Percentiles rank a stretch among this genome's conserved stretches.
Evolutionary conservation across 2,888 invertebrate species (phyloP).

Genomic region (Esperia sulphurella): DNA sequence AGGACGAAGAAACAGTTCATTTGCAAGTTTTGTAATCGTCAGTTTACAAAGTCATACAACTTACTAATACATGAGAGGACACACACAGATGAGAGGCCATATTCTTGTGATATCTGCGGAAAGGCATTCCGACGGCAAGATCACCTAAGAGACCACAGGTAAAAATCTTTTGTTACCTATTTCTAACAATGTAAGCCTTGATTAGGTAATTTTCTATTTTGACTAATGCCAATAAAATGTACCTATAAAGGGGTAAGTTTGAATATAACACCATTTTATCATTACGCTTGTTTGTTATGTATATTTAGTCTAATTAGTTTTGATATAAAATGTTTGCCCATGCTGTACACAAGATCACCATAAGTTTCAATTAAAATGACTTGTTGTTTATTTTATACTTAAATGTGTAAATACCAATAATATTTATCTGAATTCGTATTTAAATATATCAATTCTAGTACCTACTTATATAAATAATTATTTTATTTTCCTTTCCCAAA

Average conservation of each 20-base stretch:
- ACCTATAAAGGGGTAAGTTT: too few relatives aligned
- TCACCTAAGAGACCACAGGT: constrained; percentile 96
- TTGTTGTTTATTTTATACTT: too few relatives aligned
- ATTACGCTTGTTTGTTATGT: too few relatives aligned
- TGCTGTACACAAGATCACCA: too few relatives aligned
- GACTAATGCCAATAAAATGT: background rate
- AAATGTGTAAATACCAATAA: too few relatives aligned
- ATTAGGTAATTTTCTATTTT: constrained; percentile 7
- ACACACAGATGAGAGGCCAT: constrained; percentile 98
- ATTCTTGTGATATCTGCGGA: constrained; percentile 98
- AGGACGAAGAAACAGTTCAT: constrained; percentile 98
- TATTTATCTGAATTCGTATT: too few relatives aligned
- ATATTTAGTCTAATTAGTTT: too few relatives aligned
- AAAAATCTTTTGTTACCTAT: constrained; percentile 30
- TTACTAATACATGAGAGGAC: constrained; percentile 98
- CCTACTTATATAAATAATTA: constrained; percentile 17
- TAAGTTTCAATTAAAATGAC: too few relatives aligned
- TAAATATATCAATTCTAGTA: constrained; percentile 36
- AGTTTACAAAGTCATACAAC: constrained; percentile 99
- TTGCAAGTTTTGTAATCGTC: constrained; percentile 97
- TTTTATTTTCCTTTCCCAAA: constrained; percentile 35
- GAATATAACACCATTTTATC: too few relatives aligned
- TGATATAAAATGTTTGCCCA: too few relatives aligned
- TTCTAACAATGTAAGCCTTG: background rate
- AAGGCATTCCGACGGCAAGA: constrained; percentile 99